Conservation (phyloP, 2,888 invertebrate species). For the Sclerodermus sp. region DNA sequence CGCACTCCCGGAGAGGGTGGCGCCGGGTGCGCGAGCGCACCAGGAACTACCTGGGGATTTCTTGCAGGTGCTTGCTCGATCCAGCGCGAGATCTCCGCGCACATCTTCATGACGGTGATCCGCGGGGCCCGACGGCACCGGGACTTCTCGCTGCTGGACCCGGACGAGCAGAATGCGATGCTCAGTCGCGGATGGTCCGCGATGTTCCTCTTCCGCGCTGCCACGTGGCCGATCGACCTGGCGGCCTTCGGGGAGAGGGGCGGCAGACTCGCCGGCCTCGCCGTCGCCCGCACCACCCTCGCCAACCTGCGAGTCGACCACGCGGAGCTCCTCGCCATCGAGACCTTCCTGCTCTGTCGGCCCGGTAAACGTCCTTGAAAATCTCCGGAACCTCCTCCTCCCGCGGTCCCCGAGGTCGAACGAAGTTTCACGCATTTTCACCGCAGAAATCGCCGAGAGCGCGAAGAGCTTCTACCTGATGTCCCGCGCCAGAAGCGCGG, state of each 20-base stretch:
- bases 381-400: background rate
- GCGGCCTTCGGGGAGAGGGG: constrained; percentile 28
- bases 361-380: constrained; percentile 52
- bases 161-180: constrained; percentile 62
- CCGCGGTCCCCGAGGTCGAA: background rate
- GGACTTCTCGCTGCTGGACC: constrained; percentile 59
- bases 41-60: too few relatives aligned
- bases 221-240: constrained; percentile 63
- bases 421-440: background rate
- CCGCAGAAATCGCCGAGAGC: constrained; percentile 40
- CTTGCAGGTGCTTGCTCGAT: too few relatives aligned
- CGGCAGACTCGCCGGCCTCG: constrained; percentile 24
- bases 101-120: constrained; percentile 64
- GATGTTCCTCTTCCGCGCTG: constrained; percentile 63
- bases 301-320: constrained; percentile 57
- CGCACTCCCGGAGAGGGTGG: too few relatives aligned
- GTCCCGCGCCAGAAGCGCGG: constrained; percentile 34
- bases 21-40: too few relatives aligned
- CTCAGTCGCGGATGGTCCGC: constrained; percentile 65
- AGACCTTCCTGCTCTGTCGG: constrained; percentile 60
- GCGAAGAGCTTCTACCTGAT: constrained; percentile 27
- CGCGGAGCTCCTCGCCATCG: constrained; percentile 59
- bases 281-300: constrained; percentile 51
- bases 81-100: constrained; percentile 63
- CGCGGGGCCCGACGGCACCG: constrained; percentile 63